Base-by-base conservation (phyloP, 2,888 invertebrate genomes). In the Volucella inflata region DNA sequence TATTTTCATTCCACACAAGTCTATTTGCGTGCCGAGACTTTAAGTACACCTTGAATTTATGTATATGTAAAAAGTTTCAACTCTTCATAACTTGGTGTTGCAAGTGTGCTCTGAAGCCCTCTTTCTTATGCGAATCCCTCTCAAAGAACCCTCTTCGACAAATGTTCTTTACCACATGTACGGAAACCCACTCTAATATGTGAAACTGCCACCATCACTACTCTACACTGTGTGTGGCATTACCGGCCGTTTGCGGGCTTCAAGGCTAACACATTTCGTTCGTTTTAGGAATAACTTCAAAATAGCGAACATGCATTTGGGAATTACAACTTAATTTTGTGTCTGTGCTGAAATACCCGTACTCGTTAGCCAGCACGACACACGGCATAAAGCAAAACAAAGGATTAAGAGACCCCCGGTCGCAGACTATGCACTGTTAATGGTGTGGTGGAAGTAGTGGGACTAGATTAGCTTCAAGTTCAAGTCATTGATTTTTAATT, bases 401-500 rank as follows among this genome's bases (percentile, higher is more conserved):
- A 67, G 78, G 82, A 77, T 77, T 83, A 67, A 78, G 40, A 53
- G 65, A 36, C 70, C 59, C 6, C 12, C 42, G 14, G 50, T 48
- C 64, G 50, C 12, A 36, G n/a, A 36, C 46, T 14, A 17, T 65
- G 1, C 14, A 55, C 17, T 50, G 55, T 62, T 8, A 55, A n/a
- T 42, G 16, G 59, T 8, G 57, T 48, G 36, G 62, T 30, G 55
- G 40, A 50, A 60, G 36, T 55, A 59, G 40, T 30, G 21, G 44
- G 84, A 67, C 84, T 76, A 76, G 80, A 71, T 76, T 84, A 76
- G 84, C 60, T 57, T 38, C 60, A 76, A 85, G 76, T 80, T 85
- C 44, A 65, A 62, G 80, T 80, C 84, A 76, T 80, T 85, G 84
- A 85, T 85, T 80, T 85, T 85, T 71, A 85, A 85, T 85, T 85